A percentile compares a stretch with the other conserved stretches of the same genome.
Conservation (phyloP, 2,888 invertebrate genomes). For the Dinocampus coccinellae region DNA sequence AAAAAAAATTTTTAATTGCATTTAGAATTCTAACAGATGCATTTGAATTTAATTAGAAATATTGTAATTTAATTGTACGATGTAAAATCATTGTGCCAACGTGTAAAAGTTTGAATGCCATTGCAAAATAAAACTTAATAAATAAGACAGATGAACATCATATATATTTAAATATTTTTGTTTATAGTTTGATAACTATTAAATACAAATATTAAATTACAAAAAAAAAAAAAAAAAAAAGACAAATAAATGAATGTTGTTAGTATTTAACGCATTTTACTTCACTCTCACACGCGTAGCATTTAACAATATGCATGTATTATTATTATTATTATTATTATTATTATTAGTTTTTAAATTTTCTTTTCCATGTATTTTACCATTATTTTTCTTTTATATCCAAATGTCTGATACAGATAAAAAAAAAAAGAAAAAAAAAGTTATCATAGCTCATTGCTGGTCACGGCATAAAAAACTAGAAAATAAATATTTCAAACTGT, state of each 20-base stretch:
- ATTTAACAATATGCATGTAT: constrained; percentile 9
- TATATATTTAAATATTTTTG: background rate
- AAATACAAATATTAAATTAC: too few species aligned
- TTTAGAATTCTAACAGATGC: background rate
- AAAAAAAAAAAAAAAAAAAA: background rate
- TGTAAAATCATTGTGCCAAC: constrained; percentile 14
- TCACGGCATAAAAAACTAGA: background rate
- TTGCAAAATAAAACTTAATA: background rate
- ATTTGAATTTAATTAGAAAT: constrained; percentile 6
- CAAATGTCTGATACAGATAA: too few species aligned
- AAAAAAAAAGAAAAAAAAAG: too few species aligned
- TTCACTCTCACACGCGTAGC: background rate
- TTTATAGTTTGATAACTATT: background rate
- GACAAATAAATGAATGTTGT: background rate
- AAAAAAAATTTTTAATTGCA: background rate
- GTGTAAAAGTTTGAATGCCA: background rate
- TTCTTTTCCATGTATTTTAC: background rate
- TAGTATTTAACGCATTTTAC: background rate
- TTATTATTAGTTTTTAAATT: background rate
- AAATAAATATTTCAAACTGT: background rate
- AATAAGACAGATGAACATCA: background rate
- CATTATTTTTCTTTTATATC: background rate
- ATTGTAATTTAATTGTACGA: constrained; percentile 1
- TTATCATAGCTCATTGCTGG: too few species aligned
- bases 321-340: background rate